These are phyloP conservation scores for Conchocele bisecta DNA, from an alignment of 2,888 invertebrate genomes.

Conservation along the genomic window DNA sequence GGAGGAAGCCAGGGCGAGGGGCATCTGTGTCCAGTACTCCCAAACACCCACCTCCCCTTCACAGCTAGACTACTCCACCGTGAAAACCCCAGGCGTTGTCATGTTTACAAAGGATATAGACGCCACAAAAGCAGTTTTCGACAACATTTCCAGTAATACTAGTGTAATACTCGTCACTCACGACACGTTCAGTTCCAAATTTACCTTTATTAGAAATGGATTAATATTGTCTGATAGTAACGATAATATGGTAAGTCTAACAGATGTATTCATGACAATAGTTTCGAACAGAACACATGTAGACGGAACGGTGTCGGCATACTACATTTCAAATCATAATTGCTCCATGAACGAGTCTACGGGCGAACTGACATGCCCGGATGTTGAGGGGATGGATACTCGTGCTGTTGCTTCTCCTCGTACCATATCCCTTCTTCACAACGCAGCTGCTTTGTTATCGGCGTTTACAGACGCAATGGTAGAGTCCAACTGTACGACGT, in stretches of 20 bases:
- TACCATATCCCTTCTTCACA: slow-evolving; percentile 1
- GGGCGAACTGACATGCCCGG: too few species aligned
- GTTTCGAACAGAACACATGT: slow-evolving; percentile 14
- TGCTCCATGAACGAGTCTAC: slow-evolving; percentile 25
- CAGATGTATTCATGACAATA: background rate
- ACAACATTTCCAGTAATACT: slow-evolving; percentile 2
- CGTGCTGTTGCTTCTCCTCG: background rate
- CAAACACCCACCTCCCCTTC: background rate
- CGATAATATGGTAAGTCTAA: background rate
- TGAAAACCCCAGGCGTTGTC: slow-evolving; percentile 44
- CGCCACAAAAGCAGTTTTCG: background rate
- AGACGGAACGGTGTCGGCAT: slow-evolving; percentile 2
- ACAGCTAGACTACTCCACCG: background rate
- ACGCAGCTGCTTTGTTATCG: background rate
- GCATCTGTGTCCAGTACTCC: slow-evolving; percentile 38
- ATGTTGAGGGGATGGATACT: slow-evolving; percentile 4
- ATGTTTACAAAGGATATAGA: slow-evolving; percentile 22
- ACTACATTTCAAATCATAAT: slow-evolving; percentile 23
- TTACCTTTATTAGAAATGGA: background rate
- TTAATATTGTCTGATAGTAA: slow-evolving; percentile 11
- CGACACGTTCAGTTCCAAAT: background rate
- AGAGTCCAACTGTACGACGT: slow-evolving; percentile 18
- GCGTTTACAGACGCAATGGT: background rate
- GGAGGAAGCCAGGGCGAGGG: slow-evolving; percentile 12
- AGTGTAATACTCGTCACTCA: slow-evolving; percentile 29